Base-by-base conservation (phyloP, 2,888 invertebrate species). In the Trichopria drosophilae region DNA sequence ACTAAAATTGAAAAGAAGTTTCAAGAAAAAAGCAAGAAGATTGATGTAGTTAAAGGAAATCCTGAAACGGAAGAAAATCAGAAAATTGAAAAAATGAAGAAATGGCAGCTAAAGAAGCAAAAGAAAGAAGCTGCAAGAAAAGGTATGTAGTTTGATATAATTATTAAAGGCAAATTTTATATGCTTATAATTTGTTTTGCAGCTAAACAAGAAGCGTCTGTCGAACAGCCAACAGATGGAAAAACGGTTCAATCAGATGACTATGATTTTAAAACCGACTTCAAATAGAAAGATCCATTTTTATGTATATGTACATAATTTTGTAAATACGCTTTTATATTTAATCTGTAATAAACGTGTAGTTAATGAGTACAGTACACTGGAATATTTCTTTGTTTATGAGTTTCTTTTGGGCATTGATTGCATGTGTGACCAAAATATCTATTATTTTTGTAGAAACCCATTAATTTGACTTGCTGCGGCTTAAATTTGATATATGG, bases 21-120 rank as follows among this genome's bases (percentile, higher is more conserved):
- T 29, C 54, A 15, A 72, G 69, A 16, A 76, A 76, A 59, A 62
- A 72, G 12, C 65, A 67, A 2, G 77, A 76, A 55, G 66, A 61
- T 55, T 53, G 68, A 55, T 16, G 20, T 56, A 54, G 51, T 52
- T 16, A 51, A 62, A 12, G 56, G 44, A 32, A 61, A 66, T 59
- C 39, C 57, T 80, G 77, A 80, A 37, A 70, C 89, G 41, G 87
- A 87, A 71, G 90, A 90, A 54, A 86, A 86, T 69, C 79, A 80
- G 67, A 78, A 80, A 55, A 66, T 83, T 12, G 85, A 85, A 65
- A 80, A 81, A 66, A 62, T 80, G 1, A 79, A 79, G 20, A 85
- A 85, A 61, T 75, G 80, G 54, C 82, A 84, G 56, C 84, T 85
- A 53, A 87, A 87, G 63, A 86, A 85, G 57, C 80, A 82, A 60